These are phyloP conservation scores for Okamejei kenojei DNA, from an alignment of 2,797 vertebrate species.

Conservation along the genomic window DNA sequence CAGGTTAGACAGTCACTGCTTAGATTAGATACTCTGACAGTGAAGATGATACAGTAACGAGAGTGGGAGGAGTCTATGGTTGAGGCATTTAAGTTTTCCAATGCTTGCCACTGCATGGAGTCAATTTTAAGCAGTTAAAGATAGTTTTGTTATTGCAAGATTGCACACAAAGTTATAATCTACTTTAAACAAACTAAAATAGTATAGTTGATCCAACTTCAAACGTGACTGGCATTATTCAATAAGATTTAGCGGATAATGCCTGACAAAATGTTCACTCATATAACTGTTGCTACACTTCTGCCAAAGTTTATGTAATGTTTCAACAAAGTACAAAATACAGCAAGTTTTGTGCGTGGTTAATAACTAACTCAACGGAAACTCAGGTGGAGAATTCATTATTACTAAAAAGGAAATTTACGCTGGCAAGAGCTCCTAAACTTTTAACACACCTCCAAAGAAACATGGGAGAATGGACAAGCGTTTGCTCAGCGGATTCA, in stretches of 20 bases:
- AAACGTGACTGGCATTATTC: not conserved
- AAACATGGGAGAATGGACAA: not conserved
- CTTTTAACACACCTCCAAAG: not conserved
- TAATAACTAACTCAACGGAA: not conserved
- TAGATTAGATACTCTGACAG: not conserved
- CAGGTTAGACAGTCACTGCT: not conserved
- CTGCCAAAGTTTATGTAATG: not conserved
- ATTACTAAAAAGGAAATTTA: not conserved
- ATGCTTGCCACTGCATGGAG: not conserved
- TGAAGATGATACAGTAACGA: not conserved
- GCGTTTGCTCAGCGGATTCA: not conserved
- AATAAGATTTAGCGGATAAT: not conserved
- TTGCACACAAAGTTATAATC: not conserved
- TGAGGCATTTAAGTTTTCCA: not conserved
- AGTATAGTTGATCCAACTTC: not conserved
- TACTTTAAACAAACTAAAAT: not conserved
- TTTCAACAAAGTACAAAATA: not conserved
- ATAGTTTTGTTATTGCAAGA: not conserved
- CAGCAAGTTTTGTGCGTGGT: not conserved
- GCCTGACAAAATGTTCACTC: not conserved
- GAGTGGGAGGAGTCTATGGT: not conserved
- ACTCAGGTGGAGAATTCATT: not conserved
- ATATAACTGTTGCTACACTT: not conserved
- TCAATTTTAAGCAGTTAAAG: not conserved
- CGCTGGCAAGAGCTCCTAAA: not conserved